phyloP scores from a whole-genome alignment of 2,888 invertebrate genomes.

The Fissipunctia ypsillon region DNA sequence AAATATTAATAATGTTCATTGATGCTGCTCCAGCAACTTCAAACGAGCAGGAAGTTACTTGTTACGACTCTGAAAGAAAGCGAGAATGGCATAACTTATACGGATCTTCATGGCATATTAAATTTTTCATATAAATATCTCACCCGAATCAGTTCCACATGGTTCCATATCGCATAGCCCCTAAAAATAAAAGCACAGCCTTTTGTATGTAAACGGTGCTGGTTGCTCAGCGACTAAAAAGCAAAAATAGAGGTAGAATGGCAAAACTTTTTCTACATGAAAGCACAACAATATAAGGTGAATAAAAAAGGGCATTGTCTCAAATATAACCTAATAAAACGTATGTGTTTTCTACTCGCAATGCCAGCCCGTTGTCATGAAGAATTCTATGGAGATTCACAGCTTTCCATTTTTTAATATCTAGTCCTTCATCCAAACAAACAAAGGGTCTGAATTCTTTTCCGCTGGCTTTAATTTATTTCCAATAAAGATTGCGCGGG shows the following conservation, averaged over 20 bases:
- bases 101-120: conserved; percentile 9
- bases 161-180: conserved; percentile 32
- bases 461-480: conserved; percentile 77
- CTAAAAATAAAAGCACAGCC: conserved; percentile 47
- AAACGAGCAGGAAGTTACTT: conserved; percentile 6
- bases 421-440: conserved; percentile 58
- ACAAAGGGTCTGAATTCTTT: conserved; percentile 71
- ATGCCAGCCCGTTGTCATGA: conserved; percentile 51
- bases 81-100: not conserved
- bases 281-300: conserved; percentile 60
- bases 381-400: conserved; percentile 55
- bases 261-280: conserved; percentile 63
- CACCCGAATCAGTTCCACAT: conserved; percentile 32
- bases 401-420: conserved; percentile 66
- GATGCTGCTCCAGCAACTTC: not conserved
- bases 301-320: conserved; percentile 61
- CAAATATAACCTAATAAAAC: conserved; percentile 67
- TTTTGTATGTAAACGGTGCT: conserved; percentile 50
- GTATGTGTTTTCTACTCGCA: conserved; percentile 56
- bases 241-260: conserved; percentile 60
- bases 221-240: conserved; percentile 54
- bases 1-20: not conserved
- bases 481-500: conserved; percentile 75
- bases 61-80: conserved; percentile 2
- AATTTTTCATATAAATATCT: conserved; percentile 39